These are phyloP conservation scores for Furnarius figulus DNA, from an alignment of 2,113 vertebrate genomes.

Conservation along the genomic window DNA sequence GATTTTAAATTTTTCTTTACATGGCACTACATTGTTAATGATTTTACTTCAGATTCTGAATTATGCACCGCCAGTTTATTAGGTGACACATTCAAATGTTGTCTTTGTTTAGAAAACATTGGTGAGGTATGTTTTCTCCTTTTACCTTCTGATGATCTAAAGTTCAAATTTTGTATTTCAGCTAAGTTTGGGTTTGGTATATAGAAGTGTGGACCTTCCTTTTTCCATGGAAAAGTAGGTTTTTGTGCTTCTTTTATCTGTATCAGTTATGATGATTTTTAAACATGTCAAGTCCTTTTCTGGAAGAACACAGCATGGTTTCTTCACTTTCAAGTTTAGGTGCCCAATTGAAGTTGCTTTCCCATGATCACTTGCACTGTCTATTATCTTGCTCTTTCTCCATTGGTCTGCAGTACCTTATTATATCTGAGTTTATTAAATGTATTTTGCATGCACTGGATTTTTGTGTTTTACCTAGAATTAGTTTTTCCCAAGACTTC, in stretches of 20 bases:
- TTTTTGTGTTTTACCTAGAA: neutral
- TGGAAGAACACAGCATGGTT: neutral
- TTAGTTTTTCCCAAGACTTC: neutral
- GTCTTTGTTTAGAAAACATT: neutral
- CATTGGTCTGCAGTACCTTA: neutral
- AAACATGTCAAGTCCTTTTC: neutral
- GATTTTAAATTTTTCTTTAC: neutral
- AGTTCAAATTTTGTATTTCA: neutral
- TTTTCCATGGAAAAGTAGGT: neutral
- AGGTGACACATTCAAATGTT: neutral
- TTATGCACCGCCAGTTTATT: neutral
- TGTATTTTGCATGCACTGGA: neutral
- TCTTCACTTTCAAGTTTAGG: neutral
- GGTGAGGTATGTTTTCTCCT: neutral
- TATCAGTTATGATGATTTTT: neutral
- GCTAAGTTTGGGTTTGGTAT: neutral
- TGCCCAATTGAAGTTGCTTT: neutral
- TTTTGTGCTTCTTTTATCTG: neutral
- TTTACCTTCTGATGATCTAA: neutral
- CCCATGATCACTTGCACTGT: no score
- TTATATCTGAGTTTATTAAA: neutral
- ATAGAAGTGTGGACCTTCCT: neutral
- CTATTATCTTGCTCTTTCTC: neutral
- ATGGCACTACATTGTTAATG: neutral
- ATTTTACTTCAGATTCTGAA: neutral